These are phyloP conservation scores for Pterocles gutturalis DNA, from an alignment of 2,113 vertebrate genomes.

Conservation along the genomic window DNA sequence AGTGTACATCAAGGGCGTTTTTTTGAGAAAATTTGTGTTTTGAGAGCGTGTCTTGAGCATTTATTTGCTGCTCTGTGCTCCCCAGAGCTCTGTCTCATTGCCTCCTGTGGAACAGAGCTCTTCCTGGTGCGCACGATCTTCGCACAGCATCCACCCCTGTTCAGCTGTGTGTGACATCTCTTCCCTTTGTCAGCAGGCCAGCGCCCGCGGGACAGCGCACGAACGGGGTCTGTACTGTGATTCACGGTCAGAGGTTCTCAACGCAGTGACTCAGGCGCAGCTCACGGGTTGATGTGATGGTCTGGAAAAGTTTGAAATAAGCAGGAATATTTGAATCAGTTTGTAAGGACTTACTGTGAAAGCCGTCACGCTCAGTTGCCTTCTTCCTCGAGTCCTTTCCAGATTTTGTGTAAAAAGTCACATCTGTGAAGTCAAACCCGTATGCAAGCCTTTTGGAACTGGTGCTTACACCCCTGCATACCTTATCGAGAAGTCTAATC, in stretches of 20 bases:
- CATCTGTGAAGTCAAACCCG: not conserved
- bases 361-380: rapidly evolving
- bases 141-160: rapidly evolving
- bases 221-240: not conserved
- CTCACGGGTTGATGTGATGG: not conserved
- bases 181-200: not conserved
- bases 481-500: not conserved
- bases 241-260: not conserved
- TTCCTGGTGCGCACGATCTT: rapidly evolving
- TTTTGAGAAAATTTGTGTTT: not conserved
- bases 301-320: not conserved
- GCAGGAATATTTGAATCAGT: not conserved
- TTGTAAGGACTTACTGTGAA: not conserved
- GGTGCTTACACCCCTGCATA: not conserved
- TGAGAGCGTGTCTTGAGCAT: not conserved
- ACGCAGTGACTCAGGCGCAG: not conserved
- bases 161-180: rapidly evolving
- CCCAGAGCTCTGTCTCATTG: not conserved
- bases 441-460: not conserved
- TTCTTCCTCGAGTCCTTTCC: not conserved
- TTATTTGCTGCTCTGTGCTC: not conserved
- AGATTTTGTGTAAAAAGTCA: not conserved
- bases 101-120: not conserved
- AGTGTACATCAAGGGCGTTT: rapidly evolving
- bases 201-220: rapidly evolving